These are phyloP conservation scores for Alectoris magna DNA, from an alignment of 2,797 vertebrate species.

Conservation along the genomic window DNA sequence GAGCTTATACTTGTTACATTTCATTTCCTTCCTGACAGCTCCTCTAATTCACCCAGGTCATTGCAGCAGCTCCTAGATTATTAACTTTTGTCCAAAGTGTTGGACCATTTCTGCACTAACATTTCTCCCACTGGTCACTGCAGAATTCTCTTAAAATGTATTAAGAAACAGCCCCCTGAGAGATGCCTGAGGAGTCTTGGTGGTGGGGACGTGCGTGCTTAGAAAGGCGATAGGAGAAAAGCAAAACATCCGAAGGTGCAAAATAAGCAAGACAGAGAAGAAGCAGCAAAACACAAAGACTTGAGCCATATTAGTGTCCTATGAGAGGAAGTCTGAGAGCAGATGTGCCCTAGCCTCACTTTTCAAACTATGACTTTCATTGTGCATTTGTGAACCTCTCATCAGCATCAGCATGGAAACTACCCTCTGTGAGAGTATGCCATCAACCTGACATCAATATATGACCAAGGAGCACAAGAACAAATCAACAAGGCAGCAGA, in stretches of 20 bases:
- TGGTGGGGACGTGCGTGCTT: background rate
- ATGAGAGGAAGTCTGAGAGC: background rate
- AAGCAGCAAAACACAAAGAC: background rate
- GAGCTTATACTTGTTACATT: background rate
- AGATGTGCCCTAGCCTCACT: accelerated
- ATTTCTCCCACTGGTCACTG: background rate
- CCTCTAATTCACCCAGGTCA: constrained; percentile 34
- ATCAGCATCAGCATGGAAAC: background rate
- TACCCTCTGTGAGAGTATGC: background rate
- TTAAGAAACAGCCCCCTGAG: background rate
- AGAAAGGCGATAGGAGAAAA: background rate
- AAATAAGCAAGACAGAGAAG: background rate
- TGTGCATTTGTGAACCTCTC: background rate
- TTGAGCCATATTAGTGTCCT: background rate
- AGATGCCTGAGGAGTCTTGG: background rate
- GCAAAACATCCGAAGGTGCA: no score
- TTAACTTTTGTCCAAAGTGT: background rate
- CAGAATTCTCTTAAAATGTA: background rate
- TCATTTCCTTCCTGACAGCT: constrained; percentile 14
- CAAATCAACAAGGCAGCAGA: background rate
- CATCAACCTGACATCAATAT: background rate
- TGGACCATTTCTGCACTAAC: background rate
- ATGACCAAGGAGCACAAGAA: background rate
- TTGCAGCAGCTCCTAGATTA: background rate
- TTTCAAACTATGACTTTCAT: background rate